Conservation (phyloP, 1,140 invertebrate genomes). For the Choristoneura fumiferana region DNA sequence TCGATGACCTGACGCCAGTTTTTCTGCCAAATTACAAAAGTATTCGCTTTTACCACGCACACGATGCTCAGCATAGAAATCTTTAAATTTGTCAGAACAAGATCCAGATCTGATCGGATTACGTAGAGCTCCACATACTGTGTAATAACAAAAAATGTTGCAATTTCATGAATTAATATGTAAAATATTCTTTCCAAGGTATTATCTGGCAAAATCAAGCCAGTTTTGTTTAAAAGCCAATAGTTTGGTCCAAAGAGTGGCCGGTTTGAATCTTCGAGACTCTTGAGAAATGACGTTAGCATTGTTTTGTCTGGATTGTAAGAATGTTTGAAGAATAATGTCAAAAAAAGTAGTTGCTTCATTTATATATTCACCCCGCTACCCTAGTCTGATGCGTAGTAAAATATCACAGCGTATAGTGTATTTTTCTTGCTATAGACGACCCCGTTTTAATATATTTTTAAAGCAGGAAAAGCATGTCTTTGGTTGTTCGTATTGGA, state of each 20-base stretch:
- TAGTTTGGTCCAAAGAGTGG: slow-evolving; percentile 54
- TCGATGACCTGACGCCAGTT: slow-evolving; percentile 52
- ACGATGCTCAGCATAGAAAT: slow-evolving; percentile 66
- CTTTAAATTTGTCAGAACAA: slow-evolving; percentile 56
- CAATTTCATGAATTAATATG: slow-evolving; percentile 46
- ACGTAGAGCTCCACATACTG: slow-evolving; percentile 61
- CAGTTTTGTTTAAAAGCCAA: slow-evolving; percentile 53
- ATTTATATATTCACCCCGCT: slow-evolving; percentile 13
- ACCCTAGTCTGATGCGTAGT: background rate
- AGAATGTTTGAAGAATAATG: background rate
- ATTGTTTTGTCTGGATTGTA: slow-evolving; percentile 31
- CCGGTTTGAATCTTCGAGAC: slow-evolving; percentile 42
- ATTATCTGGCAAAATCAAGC: slow-evolving; percentile 56
- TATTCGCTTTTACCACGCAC: slow-evolving; percentile 51
- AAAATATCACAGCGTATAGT: background rate
- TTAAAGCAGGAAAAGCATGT: background rate
- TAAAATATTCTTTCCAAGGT: slow-evolving; percentile 32
- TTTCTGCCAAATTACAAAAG: slow-evolving; percentile 53
- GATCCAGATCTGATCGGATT: slow-evolving; percentile 52
- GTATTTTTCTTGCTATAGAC: background rate
- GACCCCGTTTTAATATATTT: background rate
- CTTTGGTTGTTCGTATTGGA: background rate
- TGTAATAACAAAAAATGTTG: slow-evolving; percentile 49
- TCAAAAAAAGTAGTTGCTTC: background rate
- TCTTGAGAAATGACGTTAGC: slow-evolving; percentile 41